Conservation (phyloP, 2,888 invertebrate species). For the Lasioglossum vierecki region DNA sequence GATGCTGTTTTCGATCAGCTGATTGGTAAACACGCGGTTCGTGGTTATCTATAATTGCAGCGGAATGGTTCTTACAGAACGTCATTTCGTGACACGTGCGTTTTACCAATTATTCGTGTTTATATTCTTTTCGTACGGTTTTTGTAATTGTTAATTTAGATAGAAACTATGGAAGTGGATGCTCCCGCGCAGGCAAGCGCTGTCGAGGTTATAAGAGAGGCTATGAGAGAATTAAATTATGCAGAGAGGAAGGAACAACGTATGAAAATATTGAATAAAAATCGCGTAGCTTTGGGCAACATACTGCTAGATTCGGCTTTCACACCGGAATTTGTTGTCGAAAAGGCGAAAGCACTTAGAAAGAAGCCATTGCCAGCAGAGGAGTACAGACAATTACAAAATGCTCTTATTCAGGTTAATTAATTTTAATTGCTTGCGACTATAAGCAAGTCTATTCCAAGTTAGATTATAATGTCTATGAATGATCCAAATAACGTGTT, state of each 20-base stretch:
- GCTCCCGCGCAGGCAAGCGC: slow-evolving; percentile 12
- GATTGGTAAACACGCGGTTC: not conserved
- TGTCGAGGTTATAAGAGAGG: slow-evolving; percentile 69
- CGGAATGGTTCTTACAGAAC: not conserved
- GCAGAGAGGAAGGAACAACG: slow-evolving; percentile 74
- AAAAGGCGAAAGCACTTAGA: slow-evolving; percentile 70
- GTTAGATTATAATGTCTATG: too few species aligned
- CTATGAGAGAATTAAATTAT: slow-evolving; percentile 66
- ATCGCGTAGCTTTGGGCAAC: slow-evolving; percentile 74
- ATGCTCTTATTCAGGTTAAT: slow-evolving; percentile 79
- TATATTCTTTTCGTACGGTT: not conserved
- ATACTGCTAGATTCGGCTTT: slow-evolving; percentile 51
- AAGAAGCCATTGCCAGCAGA: slow-evolving; percentile 71
- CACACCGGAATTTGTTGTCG: slow-evolving; percentile 66
- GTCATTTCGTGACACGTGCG: not conserved
- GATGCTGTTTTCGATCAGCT: not conserved
- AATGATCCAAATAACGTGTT: not conserved
- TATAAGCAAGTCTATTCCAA: not conserved
- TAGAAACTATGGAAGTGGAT: slow-evolving; percentile 25
- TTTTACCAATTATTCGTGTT: not conserved
- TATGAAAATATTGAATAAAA: slow-evolving; percentile 66
- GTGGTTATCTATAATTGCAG: not conserved
- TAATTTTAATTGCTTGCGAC: not conserved
- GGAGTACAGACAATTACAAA: slow-evolving; percentile 77
- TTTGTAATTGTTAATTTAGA: not conserved